Conservation (phyloP, 2,113 vertebrate species). For the Hemiscyllium ocellatum region DNA sequence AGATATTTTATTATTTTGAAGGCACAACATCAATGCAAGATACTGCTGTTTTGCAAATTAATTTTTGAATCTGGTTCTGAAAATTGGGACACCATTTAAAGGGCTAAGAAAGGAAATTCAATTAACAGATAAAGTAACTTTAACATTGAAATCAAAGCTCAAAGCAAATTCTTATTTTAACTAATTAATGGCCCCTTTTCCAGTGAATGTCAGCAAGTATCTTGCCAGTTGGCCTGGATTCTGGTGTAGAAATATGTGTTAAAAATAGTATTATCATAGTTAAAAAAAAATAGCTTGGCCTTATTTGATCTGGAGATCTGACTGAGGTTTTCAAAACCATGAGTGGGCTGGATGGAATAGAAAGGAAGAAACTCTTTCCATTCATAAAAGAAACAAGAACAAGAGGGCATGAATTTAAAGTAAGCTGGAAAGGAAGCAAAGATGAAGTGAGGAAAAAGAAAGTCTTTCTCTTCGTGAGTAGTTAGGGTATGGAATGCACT, state of each 20-base stretch:
- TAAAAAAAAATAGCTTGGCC: background rate
- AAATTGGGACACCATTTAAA: background rate
- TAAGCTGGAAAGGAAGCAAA: too few species aligned
- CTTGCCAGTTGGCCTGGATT: background rate
- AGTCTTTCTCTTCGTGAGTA: too few species aligned
- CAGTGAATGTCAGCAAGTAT: background rate
- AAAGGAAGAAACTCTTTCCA: too few species aligned
- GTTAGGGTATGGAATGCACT: too few species aligned
- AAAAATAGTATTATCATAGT: too few species aligned
- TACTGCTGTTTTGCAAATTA: background rate
- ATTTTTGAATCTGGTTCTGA: background rate
- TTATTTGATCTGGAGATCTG: too few species aligned
- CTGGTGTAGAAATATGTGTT: background rate
- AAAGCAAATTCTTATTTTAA: conserved; percentile 7
- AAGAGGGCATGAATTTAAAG: too few species aligned
- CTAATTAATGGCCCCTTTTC: conserved; percentile 41
- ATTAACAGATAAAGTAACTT: background rate
- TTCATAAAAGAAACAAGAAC: too few species aligned
- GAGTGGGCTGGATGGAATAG: too few species aligned
- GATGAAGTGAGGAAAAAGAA: too few species aligned
- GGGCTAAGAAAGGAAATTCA: background rate
- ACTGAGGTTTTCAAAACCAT: too few species aligned
- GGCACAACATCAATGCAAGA: background rate
- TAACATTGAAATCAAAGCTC: conserved; percentile 30
- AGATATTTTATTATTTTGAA: background rate